phyloP scores from a whole-genome alignment of 2,888 invertebrate species.

The Meteorus colon region DNA sequence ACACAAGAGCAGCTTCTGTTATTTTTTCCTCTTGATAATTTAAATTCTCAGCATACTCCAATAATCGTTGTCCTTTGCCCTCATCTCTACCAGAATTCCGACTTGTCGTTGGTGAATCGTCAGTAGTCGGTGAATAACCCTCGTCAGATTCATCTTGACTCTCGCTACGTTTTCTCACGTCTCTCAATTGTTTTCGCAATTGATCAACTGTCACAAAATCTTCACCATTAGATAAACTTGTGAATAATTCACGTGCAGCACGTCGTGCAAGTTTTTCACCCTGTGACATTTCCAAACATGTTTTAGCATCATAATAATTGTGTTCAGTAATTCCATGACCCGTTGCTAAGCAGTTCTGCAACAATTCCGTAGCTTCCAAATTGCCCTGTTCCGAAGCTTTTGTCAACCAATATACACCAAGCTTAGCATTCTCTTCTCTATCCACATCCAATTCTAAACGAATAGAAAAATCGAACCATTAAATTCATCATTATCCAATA shows the following conservation, averaged over 20 bases:
- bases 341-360: slow-evolving; percentile 83
- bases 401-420: slow-evolving; percentile 93
- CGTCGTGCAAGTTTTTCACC: slow-evolving; percentile 91
- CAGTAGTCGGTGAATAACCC: neutral
- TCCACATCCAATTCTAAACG: slow-evolving; percentile 79
- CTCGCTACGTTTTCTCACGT: neutral
- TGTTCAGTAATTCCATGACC: slow-evolving; percentile 84
- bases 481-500: neutral
- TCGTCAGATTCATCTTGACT: slow-evolving; percentile 5
- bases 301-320: slow-evolving; percentile 83
- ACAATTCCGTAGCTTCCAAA: slow-evolving; percentile 86
- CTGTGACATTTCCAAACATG: slow-evolving; percentile 88
- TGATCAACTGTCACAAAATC: slow-evolving; percentile 91
- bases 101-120: neutral
- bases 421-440: slow-evolving; percentile 84
- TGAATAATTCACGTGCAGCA: slow-evolving; percentile 91
- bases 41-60: slow-evolving; percentile 57
- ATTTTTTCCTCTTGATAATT: slow-evolving; percentile 76
- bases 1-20: slow-evolving; percentile 86
- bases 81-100: slow-evolving; percentile 6
- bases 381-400: slow-evolving; percentile 95
- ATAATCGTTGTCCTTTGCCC: slow-evolving; percentile 33
- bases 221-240: slow-evolving; percentile 89
- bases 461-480: slow-evolving; percentile 15
- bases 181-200: slow-evolving; percentile 83